Conservation (phyloP, 1,140 invertebrate species). For the Apis dorsata region DNA sequence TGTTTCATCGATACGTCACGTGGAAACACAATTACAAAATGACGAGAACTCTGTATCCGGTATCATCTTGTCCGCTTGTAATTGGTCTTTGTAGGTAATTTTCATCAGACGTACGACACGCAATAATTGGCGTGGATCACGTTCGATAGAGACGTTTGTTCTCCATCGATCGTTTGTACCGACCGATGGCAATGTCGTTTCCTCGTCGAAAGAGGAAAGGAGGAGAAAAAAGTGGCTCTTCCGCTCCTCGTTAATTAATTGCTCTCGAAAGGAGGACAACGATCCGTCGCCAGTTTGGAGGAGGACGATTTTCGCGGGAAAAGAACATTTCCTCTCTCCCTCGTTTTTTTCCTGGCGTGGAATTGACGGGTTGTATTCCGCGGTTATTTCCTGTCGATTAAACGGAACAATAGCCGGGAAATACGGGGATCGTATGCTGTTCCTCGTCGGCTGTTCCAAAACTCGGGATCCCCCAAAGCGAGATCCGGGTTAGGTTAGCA, state of each 20-base stretch:
- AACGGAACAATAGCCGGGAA: slow-evolving; percentile 32
- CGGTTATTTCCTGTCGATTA: slow-evolving; percentile 34
- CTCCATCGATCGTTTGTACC: not conserved
- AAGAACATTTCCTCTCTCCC: not conserved
- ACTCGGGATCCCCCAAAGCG: no score
- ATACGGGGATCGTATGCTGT: not conserved
- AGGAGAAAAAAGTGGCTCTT: not conserved
- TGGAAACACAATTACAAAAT: no score
- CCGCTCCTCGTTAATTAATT: not conserved
- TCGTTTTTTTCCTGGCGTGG: not conserved
- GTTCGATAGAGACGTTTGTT: not conserved
- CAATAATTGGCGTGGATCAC: slow-evolving; percentile 14
- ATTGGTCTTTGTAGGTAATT: slow-evolving; percentile 17
- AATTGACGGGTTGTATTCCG: not conserved
- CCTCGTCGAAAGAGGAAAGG: not conserved
- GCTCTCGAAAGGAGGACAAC: slow-evolving; percentile 6
- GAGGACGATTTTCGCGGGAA: not conserved
- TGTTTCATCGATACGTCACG: no score
- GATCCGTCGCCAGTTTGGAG: no score
- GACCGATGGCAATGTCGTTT: not conserved
- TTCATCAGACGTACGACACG: slow-evolving; percentile 24
- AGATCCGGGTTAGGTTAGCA: no score
- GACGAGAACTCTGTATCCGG: not conserved
- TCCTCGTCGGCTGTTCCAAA: not conserved
- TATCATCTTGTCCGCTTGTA: not conserved